Conservation (phyloP, 2,113 vertebrate genomes). For the Cygnus buccinator region DNA sequence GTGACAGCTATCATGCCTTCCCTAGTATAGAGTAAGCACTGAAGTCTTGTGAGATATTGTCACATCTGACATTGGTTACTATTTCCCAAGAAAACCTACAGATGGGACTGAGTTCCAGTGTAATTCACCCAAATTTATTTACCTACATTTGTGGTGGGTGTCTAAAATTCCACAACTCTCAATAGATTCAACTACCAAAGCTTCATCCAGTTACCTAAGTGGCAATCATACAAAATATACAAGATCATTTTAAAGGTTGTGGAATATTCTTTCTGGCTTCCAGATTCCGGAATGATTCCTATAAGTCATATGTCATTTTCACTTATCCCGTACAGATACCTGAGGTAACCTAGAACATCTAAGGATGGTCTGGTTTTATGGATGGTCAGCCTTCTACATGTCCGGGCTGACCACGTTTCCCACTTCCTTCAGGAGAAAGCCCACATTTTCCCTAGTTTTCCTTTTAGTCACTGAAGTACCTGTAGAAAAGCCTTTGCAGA, state of each 20-base stretch:
- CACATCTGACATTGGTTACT: neutral
- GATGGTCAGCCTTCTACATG: neutral
- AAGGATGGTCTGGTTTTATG: neutral
- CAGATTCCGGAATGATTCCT: neutral
- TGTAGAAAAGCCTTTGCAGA: no score
- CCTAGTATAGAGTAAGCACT: neutral
- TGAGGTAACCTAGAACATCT: neutral
- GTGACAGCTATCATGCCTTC: neutral
- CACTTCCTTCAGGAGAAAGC: neutral
- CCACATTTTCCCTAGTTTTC: neutral
- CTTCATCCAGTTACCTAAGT: neutral
- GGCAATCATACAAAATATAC: no score
- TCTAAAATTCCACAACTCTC: neutral
- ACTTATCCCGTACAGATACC: neutral
- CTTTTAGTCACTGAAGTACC: neutral
- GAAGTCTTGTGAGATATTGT: neutral
- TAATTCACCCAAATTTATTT: conserved; percentile 7
- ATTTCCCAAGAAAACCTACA: neutral
- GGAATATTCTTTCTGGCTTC: neutral
- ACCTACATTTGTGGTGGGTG: neutral
- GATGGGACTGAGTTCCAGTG: neutral
- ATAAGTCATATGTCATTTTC: neutral
- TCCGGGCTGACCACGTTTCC: neutral
- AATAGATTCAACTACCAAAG: neutral
- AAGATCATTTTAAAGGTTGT: neutral